A percentile compares a stretch with the other conserved stretches of the same genome.
Conservation (phyloP, 2,113 vertebrate species). For the Marmota monax region DNA sequence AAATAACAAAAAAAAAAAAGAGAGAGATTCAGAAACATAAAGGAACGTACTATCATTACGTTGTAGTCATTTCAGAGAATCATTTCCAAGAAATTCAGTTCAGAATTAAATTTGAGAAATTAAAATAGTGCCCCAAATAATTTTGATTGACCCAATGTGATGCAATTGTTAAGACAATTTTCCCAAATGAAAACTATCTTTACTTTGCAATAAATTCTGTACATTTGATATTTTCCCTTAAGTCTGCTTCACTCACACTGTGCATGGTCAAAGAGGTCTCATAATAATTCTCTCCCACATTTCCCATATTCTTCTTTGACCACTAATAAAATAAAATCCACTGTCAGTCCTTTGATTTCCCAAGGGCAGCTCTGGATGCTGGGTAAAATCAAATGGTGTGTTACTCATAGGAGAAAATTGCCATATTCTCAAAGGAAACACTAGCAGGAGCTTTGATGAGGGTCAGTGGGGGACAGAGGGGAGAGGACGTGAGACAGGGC, state of each 20-base stretch:
- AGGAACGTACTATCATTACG: not conserved
- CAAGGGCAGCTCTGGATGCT: not conserved
- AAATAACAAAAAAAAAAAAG: not conserved
- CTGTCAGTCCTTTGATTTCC: no score
- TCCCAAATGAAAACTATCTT: not conserved
- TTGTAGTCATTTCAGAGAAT: not conserved
- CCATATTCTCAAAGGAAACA: not conserved
- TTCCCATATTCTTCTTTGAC: not conserved
- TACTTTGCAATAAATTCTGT: not conserved
- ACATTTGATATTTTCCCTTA: not conserved
- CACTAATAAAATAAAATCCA: not conserved
- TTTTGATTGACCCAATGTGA: not conserved
- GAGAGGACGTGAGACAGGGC: not conserved
- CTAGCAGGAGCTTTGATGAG: not conserved
- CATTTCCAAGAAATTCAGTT: not conserved
- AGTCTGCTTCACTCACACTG: not conserved
- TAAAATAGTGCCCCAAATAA: not conserved
- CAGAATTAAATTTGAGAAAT: not conserved
- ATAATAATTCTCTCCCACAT: not conserved
- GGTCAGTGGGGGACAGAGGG: not conserved
- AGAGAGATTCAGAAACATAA: slow-evolving; percentile 23
- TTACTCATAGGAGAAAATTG: not conserved
- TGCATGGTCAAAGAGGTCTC: not conserved
- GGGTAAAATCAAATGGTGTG: not conserved
- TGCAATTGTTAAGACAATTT: not conserved